These are phyloP conservation scores for Macaria notata DNA, from an alignment of 2,888 invertebrate genomes.

Conservation along the genomic window DNA sequence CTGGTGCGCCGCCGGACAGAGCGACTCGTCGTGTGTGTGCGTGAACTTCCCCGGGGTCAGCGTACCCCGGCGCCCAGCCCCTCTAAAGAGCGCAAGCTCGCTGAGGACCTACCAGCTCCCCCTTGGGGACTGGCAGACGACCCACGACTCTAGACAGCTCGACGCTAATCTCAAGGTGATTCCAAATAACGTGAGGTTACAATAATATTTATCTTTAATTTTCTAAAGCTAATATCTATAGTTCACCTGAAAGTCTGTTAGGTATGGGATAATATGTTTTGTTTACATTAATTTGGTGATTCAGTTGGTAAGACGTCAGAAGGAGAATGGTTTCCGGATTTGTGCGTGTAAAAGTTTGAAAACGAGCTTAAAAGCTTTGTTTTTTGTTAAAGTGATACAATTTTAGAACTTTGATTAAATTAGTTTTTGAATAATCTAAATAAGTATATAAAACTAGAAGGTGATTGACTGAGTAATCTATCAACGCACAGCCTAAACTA, in stretches of 20 bases:
- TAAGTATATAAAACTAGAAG: too few relatives aligned
- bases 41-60: too few relatives aligned
- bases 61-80: too few relatives aligned
- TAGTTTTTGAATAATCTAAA: too few relatives aligned
- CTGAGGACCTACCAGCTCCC: too few relatives aligned
- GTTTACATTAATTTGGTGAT: neutral
- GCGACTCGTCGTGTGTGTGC: too few relatives aligned
- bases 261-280: neutral
- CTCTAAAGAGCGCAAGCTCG: too few relatives aligned
- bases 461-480: too few relatives aligned
- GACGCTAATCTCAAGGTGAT: constrained; percentile 4
- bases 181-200: constrained; percentile 4
- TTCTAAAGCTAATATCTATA: neutral
- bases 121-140: too few relatives aligned
- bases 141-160: constrained; percentile 13
- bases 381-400: neutral
- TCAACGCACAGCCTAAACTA: too few relatives aligned
- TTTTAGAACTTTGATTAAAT: neutral
- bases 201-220: constrained; percentile 10
- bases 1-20: too few relatives aligned
- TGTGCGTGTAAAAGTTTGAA: neutral
- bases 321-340: neutral
- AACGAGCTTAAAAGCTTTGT: neutral
- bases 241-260: constrained; percentile 5
- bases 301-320: neutral